These are phyloP conservation scores for Etheostoma perlongum DNA, from an alignment of 2,797 vertebrate species.

Conservation along the genomic window DNA sequence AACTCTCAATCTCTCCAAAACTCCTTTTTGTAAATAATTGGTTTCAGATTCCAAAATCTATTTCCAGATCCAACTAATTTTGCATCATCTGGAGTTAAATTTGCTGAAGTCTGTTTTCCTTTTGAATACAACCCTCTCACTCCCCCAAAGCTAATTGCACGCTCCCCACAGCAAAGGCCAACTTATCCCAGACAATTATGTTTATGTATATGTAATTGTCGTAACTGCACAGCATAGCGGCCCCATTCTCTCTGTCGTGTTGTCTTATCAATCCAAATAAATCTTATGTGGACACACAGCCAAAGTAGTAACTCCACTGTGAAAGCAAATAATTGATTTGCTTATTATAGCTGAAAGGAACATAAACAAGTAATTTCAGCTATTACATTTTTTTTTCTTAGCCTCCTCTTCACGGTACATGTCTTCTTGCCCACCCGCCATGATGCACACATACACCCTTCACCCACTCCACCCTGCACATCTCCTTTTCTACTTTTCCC, in stretches of 20 bases:
- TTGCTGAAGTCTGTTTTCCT: constrained; percentile 69
- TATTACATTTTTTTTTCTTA: constrained; percentile 43
- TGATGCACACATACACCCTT: constrained; percentile 4
- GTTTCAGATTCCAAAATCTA: constrained; percentile 74
- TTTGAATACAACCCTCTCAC: constrained; percentile 60
- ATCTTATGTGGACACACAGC: constrained; percentile 57
- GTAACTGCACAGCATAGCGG: constrained; percentile 52
- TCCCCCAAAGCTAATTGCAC: constrained; percentile 62
- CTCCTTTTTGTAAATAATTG: constrained; percentile 74
- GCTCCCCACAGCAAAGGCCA: constrained; percentile 62
- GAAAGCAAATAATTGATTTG: constrained; percentile 73
- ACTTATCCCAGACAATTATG: constrained; percentile 70
- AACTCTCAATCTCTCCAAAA: constrained; percentile 67
- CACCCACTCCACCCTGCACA: constrained; percentile 66
- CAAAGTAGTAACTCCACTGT: constrained; percentile 69
- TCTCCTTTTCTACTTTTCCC: constrained; percentile 81
- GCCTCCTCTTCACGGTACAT: constrained; percentile 6
- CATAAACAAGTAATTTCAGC: constrained; percentile 76
- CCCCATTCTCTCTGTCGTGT: constrained; percentile 49
- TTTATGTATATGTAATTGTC: constrained; percentile 68
- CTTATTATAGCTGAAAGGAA: constrained; percentile 75
- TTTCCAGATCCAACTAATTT: constrained; percentile 71
- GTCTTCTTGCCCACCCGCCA: not conserved
- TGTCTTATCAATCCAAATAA: constrained; percentile 77
- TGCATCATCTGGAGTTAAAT: constrained; percentile 73